These are phyloP conservation scores for Hylaeus anthracinus DNA, from an alignment of 1,140 invertebrate species.

Conservation along the genomic window DNA sequence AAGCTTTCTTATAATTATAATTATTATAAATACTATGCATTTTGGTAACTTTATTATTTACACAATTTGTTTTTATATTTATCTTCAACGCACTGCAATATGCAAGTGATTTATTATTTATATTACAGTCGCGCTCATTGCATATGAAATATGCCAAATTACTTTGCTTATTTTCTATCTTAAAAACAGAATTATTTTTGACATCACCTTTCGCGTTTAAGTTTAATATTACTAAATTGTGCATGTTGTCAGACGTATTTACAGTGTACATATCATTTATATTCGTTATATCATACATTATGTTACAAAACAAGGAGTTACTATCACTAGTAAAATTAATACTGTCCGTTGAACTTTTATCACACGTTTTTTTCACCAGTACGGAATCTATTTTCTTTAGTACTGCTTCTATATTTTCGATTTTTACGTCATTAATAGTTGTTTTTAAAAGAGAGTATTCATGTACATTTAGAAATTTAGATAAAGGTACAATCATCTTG, in stretches of 20 bases:
- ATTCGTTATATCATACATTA: constrained; percentile 55
- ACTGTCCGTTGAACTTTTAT: constrained; percentile 70
- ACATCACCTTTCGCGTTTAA: constrained; percentile 22
- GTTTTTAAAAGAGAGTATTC: constrained; percentile 61
- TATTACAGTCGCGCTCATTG: constrained; percentile 14
- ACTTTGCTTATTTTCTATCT: constrained; percentile 23
- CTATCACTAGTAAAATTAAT: constrained; percentile 72
- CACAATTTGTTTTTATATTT: constrained; percentile 21
- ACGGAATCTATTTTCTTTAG: constrained; percentile 28
- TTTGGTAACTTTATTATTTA: constrained; percentile 59
- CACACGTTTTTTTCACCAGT: constrained; percentile 54
- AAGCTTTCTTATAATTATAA: constrained; percentile 24
- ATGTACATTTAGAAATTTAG: constrained; percentile 60
- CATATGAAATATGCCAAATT: neutral
- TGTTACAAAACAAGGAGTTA: constrained; percentile 62
- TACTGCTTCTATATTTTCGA: constrained; percentile 14
- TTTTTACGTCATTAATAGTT: constrained; percentile 33
- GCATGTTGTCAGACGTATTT: constrained; percentile 38
- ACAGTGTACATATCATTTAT: constrained; percentile 51
- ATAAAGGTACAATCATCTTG: constrained; percentile 56
- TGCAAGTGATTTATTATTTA: constrained; percentile 28
- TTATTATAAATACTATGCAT: constrained; percentile 35
- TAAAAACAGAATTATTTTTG: constrained; percentile 21
- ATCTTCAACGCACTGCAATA: constrained; percentile 1
- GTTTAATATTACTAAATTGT: constrained; percentile 49